Evolutionary conservation across 2,888 invertebrate genomes (phyloP).

Genomic region (Hypomecis atomaria): DNA sequence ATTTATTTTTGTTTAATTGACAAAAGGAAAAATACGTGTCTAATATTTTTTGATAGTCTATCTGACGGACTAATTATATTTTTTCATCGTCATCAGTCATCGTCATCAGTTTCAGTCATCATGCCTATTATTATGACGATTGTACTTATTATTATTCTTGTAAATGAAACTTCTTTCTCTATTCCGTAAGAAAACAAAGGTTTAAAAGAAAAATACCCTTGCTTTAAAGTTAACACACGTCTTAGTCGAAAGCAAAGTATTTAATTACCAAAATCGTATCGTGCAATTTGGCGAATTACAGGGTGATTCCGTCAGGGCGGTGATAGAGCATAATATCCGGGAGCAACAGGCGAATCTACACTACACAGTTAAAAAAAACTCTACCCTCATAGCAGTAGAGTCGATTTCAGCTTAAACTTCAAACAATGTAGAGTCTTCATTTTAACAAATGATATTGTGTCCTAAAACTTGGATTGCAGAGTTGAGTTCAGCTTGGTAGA

Average conservation of each 20-base stretch:
- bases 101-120: too few relatives aligned
- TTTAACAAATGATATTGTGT: conserved; percentile 3
- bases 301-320: conserved; percentile 72
- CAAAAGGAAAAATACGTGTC: too few relatives aligned
- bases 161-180: too few relatives aligned
- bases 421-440: neutral
- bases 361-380: conserved; percentile 18
- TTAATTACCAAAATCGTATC: conserved; percentile 69
- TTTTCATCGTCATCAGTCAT: too few relatives aligned
- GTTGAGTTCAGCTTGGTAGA: neutral
- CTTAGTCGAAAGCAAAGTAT: conserved; percentile 59
- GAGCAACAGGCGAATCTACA: conserved; percentile 68
- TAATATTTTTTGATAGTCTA: too few relatives aligned
- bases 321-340: conserved; percentile 79
- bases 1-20: too few relatives aligned
- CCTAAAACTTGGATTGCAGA: neutral
- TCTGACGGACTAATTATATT: too few relatives aligned
- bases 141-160: too few relatives aligned
- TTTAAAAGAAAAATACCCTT: neutral
- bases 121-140: too few relatives aligned
- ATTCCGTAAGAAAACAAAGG: too few relatives aligned
- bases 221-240: conserved; percentile 28
- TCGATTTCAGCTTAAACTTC: neutral
- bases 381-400: neutral
- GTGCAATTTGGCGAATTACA: conserved; percentile 80